phyloP scores from a whole-genome alignment of 30 jellyfish, hydroid and myxozoan species.

The Aurelia coerulea region DNA sequence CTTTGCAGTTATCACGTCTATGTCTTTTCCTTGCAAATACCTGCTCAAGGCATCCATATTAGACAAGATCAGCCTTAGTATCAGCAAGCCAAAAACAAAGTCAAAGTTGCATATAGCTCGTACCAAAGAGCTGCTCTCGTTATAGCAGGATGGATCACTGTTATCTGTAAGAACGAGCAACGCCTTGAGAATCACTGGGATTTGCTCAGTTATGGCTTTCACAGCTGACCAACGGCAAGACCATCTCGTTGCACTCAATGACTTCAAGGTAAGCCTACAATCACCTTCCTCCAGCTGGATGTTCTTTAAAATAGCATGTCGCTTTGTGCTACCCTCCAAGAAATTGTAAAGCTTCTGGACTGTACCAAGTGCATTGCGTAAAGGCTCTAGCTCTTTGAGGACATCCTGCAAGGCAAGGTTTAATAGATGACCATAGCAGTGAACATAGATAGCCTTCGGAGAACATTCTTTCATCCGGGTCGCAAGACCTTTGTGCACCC shows the following conservation, averaged over 20 bases:
- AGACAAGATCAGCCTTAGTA: constrained; percentile 26
- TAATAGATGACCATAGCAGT: constrained; percentile 3
- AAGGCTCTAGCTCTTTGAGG: not conserved
- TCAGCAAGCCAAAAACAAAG: constrained; percentile 34
- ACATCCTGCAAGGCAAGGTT: too few species aligned
- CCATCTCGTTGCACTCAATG: constrained; percentile 55
- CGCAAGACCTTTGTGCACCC: constrained; percentile 30
- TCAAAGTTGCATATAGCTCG: constrained; percentile 31
- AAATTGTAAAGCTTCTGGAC: constrained; percentile 38
- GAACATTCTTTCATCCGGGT: constrained; percentile 38
- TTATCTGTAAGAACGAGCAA: constrained; percentile 8
- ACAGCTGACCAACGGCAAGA: constrained; percentile 50
- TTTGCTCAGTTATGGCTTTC: constrained; percentile 4
- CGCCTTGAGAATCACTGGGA: constrained; percentile 38
- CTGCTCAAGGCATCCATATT: constrained; percentile 29
- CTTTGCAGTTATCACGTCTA: constrained; percentile 51
- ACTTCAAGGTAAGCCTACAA: constrained; percentile 37
- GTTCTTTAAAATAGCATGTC: constrained; percentile 38
- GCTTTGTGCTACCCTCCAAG: constrained; percentile 49
- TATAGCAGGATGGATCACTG: constrained; percentile 13
- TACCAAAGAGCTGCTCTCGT: constrained; percentile 21
- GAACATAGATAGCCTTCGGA: constrained; percentile 36
- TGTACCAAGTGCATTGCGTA: constrained; percentile 43
- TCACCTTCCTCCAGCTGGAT: constrained; percentile 20
- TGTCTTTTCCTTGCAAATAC: constrained; percentile 49